Evolutionary conservation across 2,888 invertebrate genomes (phyloP), one percentile per base, ranked within the genome.

Genomic region (Salpingus planirostris): DNA sequence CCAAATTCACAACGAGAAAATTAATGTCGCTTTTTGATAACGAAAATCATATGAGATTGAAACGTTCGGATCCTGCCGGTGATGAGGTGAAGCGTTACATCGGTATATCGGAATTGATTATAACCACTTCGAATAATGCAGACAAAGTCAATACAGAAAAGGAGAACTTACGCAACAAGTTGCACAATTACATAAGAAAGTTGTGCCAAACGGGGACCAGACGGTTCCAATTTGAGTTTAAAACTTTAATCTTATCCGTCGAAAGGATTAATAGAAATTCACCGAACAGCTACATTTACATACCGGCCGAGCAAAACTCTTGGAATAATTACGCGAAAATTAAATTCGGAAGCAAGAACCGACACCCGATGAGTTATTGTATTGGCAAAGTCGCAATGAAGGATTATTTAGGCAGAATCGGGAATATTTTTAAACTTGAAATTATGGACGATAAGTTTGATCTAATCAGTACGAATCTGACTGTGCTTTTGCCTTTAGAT

Each of bases 231-330:
- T 18, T 18, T 5, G 40, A 38, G 30, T 24, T 35, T 15, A 38
- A 38, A 29, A 36, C 38, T 13, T 6, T 38, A 4, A 27, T 36
- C 5, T 13, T 37, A 4, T 31, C 36, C 2, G 23, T 42, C 4
- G 41, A 36, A 18, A 42, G 31, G 35, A 4, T 42, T 3, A 18
- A 15, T 2, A 32, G 22, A 12, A 41, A 27, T 14, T 31, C 27
- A 2, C 15, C 24, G 3, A 36, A 30, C 11, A 38, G 26, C 23
- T 33, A 22, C 13, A 25, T 36, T 22, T 29, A 31, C 7, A 26
- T 42, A 6, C 41, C 41, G 3, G 37, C 32, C 13, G 36, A 35
- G 8, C 18, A 27, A 2, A 42, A 42, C 13, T 28, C 38, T 2
- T 41, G 37, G 40, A 28, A 35, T 3, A 13, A 12, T 4, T 15